Conservation (phyloP, 2,797 vertebrate genomes). For the Pipistrellus nathusii region DNA sequence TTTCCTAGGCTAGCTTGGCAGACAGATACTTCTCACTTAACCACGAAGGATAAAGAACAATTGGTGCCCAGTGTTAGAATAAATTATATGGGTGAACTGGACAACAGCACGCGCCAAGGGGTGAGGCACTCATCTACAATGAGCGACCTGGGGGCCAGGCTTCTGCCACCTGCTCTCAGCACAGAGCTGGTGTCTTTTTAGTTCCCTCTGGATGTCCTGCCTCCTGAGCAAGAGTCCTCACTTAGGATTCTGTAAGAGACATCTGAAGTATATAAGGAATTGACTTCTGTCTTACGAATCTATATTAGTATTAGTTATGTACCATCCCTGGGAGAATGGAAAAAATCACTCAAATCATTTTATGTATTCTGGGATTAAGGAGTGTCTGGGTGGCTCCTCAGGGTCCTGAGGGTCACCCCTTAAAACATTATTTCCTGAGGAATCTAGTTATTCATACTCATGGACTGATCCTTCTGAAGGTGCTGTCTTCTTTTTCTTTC, state of each 20-base stretch:
- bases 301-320: background rate
- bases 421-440: too few relatives aligned
- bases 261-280: background rate
- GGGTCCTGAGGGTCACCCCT: background rate
- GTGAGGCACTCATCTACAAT: background rate
- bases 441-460: background rate
- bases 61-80: background rate
- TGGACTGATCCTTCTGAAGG: background rate
- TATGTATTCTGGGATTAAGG: background rate
- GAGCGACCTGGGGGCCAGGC: background rate
- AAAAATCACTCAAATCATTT: background rate
- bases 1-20: background rate
- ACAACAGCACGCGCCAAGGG: background rate
- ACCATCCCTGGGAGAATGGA: background rate
- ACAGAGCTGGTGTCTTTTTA: background rate
- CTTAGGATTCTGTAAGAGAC: background rate
- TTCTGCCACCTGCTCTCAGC: background rate
- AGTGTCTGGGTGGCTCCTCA: background rate
- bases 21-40: background rate
- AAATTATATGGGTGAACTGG: background rate
- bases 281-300: background rate
- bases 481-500: fast-evolving
- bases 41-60: background rate
- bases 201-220: background rate
- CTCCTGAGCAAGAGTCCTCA: background rate